Conservation (phyloP, 1,140 invertebrate species). For the Drosophila tropicalis region DNA sequence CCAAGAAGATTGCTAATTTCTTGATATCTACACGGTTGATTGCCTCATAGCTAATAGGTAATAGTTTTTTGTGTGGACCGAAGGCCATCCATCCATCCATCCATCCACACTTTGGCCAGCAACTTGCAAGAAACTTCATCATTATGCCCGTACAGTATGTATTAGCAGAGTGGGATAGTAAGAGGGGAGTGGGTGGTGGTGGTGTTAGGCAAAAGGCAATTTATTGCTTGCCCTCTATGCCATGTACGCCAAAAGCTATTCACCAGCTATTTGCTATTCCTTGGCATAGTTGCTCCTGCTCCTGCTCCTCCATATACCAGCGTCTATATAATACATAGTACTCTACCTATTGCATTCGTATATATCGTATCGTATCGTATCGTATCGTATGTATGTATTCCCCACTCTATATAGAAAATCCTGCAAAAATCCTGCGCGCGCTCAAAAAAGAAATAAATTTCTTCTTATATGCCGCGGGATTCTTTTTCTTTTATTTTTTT, state of each 20-base stretch:
- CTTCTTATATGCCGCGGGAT: constrained; percentile 72
- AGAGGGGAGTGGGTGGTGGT: constrained; percentile 12
- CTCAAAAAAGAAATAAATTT: constrained; percentile 72
- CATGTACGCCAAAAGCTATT: constrained; percentile 46
- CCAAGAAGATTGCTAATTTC: constrained; percentile 6
- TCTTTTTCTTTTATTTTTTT: constrained; percentile 44
- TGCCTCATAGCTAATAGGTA: background rate
- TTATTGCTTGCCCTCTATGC: constrained; percentile 51
- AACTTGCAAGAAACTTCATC: constrained; percentile 1
- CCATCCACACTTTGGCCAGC: background rate
- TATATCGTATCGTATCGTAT: constrained; percentile 23
- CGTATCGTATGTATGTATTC: constrained; percentile 28
- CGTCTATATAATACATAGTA: constrained; percentile 14
- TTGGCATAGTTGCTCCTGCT: constrained; percentile 20
- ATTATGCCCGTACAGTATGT: background rate
- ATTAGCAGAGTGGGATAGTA: background rate
- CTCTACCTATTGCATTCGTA: constrained; percentile 26
- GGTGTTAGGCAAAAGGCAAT: constrained; percentile 54
- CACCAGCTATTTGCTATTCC: constrained; percentile 30
- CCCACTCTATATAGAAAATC: constrained; percentile 61
- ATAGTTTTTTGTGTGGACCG: too few relatives aligned
- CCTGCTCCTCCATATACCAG: constrained; percentile 29
- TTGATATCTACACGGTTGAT: background rate
- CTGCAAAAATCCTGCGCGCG: constrained; percentile 68
- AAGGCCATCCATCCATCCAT: too few relatives aligned